Evolutionary conservation across 2,888 invertebrate species (phyloP), one percentile per base, ranked within the genome.

Genomic region (Ormyrus nitidulus): DNA sequence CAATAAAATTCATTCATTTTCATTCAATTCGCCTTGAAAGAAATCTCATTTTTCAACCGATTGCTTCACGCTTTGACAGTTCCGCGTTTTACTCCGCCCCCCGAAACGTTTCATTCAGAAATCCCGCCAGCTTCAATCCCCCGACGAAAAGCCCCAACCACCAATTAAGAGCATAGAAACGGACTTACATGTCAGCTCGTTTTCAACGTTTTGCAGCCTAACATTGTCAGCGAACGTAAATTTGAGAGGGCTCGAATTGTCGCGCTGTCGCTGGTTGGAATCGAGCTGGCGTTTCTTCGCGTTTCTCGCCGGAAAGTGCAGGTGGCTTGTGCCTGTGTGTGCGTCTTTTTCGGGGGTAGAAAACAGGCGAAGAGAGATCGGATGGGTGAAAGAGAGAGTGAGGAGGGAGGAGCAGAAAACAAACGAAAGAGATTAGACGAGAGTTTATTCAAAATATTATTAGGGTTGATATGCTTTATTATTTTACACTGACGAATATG

Each of bases 251-350:
- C 72, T 68, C 19, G 62, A 46, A 46, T 64, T 51, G 53, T 69
- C 70, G 62, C 65, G 79, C 46, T 69, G 59, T 13, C 58, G 70
- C 54, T 13, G 74, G 49, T 75, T 75, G 65, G 77, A 69, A 69
- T 81, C 81, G 69, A 81, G 81, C 70, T 81, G 81, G 34, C 81
- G 81, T 51, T 81, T 81, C 73, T 79, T 74, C 44, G 81, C 79
- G 73, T 54, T 79, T 72, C 81, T 75, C 70, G 44, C 54, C 66
- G 70, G 73, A 44, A 61, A 75, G 53, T 80, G 73, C 51, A 71
- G 77, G 9, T 77, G 65, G 48, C 46, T 77, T 10, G 49, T 77
- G 2, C 64, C 72, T 77, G 62, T 53, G 6, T 46, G 58, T 9
- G 19, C 19, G 19, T 7, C 9, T 65, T 56, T 65, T 48, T 44